phyloP scores from a whole-genome alignment of 2,888 invertebrate genomes.

The Chydorus sphaericus region DNA sequence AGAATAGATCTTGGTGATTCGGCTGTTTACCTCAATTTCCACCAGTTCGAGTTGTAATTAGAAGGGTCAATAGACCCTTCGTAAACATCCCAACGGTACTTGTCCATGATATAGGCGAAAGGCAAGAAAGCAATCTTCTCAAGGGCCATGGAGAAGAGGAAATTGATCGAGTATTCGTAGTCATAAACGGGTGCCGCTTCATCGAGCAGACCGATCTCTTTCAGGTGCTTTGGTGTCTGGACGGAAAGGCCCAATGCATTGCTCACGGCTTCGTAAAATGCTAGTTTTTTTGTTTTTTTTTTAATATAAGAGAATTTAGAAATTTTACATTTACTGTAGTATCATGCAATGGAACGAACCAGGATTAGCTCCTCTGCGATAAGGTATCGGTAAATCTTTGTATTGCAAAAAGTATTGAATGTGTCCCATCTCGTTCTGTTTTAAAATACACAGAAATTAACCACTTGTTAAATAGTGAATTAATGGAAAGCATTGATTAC shows the following conservation, averaged over 20 bases:
- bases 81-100: slow-evolving; percentile 53
- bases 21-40: slow-evolving; percentile 45
- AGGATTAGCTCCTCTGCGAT: slow-evolving; percentile 50
- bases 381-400: slow-evolving; percentile 39
- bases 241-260: slow-evolving; percentile 31
- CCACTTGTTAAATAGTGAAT: slow-evolving; percentile 63
- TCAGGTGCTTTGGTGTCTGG: slow-evolving; percentile 30
- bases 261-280: slow-evolving; percentile 35
- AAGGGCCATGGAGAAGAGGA: slow-evolving; percentile 36
- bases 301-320: slow-evolving; percentile 23
- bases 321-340: neutral
- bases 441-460: no score
- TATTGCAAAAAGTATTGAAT: slow-evolving; percentile 54
- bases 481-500: neutral
- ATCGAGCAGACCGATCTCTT: slow-evolving; percentile 48
- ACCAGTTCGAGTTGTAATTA: slow-evolving; percentile 50
- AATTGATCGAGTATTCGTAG: slow-evolving; percentile 26
- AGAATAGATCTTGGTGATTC: neutral
- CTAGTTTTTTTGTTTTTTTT: no score
- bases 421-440: slow-evolving; percentile 51
- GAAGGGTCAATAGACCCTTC: slow-evolving; percentile 43
- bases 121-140: slow-evolving; percentile 54
- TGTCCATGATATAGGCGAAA: slow-evolving; percentile 51
- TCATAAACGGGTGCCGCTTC: slow-evolving; percentile 39
- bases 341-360: no score